A percentile compares a stretch with the other conserved stretches of the same genome.
phyloP scores from a whole-genome alignment of 2,797 vertebrate genomes.

The Varecia variegata region DNA sequence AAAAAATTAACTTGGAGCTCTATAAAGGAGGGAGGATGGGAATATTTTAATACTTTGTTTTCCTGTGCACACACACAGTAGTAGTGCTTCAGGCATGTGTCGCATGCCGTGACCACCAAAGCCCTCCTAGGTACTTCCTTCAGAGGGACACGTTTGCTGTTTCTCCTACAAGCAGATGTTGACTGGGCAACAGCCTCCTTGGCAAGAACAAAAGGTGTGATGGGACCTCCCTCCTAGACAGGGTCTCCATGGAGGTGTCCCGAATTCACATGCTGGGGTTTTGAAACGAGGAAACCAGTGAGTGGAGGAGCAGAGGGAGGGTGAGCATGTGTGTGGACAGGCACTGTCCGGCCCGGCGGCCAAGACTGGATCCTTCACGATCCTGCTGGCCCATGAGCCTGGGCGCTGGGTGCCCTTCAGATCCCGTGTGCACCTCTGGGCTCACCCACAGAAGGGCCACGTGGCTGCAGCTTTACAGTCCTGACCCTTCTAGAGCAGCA shows the following conservation, averaged over 20 bases:
- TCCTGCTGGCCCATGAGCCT: accelerated
- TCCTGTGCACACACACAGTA: too few species aligned
- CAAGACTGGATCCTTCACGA: accelerated
- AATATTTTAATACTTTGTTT: background rate
- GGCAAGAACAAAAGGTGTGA: background rate
- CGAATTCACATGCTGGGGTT: background rate
- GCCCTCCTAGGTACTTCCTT: background rate
- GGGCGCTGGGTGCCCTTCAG: background rate
- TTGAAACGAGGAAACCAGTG: too few species aligned
- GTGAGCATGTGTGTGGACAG: accelerated
- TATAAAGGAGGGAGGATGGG: background rate
- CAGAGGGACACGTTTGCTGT: accelerated
- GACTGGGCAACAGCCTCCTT: background rate
- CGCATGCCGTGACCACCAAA: background rate
- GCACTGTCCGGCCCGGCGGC: accelerated
- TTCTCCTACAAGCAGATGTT: background rate
- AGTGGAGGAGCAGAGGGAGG: background rate
- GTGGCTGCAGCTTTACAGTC: accelerated
- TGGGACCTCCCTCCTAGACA: background rate
- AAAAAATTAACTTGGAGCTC: background rate
- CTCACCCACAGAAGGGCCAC: background rate
- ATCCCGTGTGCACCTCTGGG: background rate
- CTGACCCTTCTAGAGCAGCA: background rate
- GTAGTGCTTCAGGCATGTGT: accelerated
- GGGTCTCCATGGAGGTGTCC: background rate